Percentiles rank a stretch among this genome's conserved stretches.
Evolutionary conservation across 2,113 vertebrate genomes (phyloP).

Genomic region (Nibea albiflora): DNA sequence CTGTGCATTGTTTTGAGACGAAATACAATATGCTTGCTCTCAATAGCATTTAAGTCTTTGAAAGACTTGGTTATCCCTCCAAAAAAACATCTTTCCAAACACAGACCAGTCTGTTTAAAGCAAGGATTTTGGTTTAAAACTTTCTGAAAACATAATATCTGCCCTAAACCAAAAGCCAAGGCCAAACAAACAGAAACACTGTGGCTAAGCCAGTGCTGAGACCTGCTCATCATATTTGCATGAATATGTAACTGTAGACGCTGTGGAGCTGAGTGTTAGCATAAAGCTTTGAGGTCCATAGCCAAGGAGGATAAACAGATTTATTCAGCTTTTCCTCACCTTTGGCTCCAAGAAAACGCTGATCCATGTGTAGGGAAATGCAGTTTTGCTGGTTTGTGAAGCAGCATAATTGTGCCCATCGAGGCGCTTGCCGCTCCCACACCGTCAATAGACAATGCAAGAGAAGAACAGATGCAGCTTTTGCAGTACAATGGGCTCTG

Average conservation of each 20-base stretch:
- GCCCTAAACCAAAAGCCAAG: slow-evolving; percentile 61
- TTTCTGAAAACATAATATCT: slow-evolving; percentile 48
- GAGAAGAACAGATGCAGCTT: slow-evolving; percentile 70
- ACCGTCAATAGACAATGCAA: slow-evolving; percentile 67
- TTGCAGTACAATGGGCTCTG: slow-evolving; percentile 73
- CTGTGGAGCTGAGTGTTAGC: slow-evolving; percentile 37
- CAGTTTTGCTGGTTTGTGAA: slow-evolving; percentile 45
- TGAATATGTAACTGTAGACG: slow-evolving; percentile 56
- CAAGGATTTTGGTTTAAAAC: slow-evolving; percentile 36
- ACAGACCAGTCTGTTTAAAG: slow-evolving; percentile 34
- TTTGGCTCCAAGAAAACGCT: slow-evolving; percentile 60
- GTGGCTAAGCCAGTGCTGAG: slow-evolving; percentile 37
- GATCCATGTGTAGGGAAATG: slow-evolving; percentile 55
- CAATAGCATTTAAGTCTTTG: neutral
- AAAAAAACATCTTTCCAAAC: slow-evolving; percentile 12
- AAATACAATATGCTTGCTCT: slow-evolving; percentile 17
- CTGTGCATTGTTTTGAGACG: neutral
- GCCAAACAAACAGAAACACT: slow-evolving; percentile 64
- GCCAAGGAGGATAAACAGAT: slow-evolving; percentile 62
- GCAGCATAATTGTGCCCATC: slow-evolving; percentile 67
- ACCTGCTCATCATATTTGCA: slow-evolving; percentile 66
- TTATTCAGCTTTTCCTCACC: slow-evolving; percentile 65
- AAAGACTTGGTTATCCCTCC: neutral
- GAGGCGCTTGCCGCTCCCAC: slow-evolving; percentile 63
- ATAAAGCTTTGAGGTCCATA: slow-evolving; percentile 55